Evolutionary conservation across 2,797 vertebrate genomes (phyloP).

Genomic region (Enteromius trimaculatus): DNA sequence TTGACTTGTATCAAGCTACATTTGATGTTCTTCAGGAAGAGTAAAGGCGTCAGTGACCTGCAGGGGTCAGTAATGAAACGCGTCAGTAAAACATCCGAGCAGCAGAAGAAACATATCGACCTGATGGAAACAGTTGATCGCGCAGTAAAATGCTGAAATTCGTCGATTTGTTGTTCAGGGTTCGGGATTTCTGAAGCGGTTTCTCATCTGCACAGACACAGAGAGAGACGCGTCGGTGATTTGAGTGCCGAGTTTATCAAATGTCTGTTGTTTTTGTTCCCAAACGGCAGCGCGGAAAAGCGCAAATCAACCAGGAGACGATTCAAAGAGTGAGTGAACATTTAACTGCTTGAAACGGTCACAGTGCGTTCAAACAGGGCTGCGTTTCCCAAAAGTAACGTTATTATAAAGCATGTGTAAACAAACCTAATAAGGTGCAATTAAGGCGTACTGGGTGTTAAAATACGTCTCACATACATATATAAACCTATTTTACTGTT

Average conservation of each 20-base stretch:
- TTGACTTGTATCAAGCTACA: too few species aligned
- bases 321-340: slow-evolving; percentile 84
- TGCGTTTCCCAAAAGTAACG: too few species aligned
- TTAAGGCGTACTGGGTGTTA: too few species aligned
- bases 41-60: neutral
- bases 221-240: neutral
- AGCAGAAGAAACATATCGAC: neutral
- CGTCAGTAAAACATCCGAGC: neutral
- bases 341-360: too few species aligned
- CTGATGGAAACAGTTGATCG: neutral
- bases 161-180: neutral
- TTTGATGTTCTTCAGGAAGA: neutral
- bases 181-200: neutral
- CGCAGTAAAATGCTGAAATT: too few species aligned
- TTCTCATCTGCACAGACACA: neutral
- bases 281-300: slow-evolving; percentile 84
- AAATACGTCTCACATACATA: too few species aligned
- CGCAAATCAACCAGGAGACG: slow-evolving; percentile 88
- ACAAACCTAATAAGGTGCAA: too few species aligned
- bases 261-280: slow-evolving; percentile 94
- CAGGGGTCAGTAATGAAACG: slow-evolving; percentile 4
- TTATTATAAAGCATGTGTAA: too few species aligned
- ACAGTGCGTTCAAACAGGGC: too few species aligned
- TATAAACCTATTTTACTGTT: too few species aligned
- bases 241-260: too few species aligned